phyloP scores from a whole-genome alignment of 1,140 invertebrate species.

The Drosophila melanogaster region DNA sequence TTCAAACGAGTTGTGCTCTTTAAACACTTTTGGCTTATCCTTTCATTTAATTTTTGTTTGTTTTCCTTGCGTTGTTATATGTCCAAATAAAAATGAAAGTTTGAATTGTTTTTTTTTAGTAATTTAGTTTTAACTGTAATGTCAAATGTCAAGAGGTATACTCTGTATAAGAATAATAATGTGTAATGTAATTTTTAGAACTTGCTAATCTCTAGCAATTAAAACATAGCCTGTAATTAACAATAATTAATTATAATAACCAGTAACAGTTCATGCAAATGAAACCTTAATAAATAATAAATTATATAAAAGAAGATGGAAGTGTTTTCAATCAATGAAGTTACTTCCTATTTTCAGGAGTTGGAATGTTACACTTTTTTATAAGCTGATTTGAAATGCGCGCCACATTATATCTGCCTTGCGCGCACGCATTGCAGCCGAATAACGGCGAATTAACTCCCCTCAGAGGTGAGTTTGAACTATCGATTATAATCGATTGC shows the following conservation, averaged over 20 bases:
- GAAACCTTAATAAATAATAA: conserved; percentile 40
- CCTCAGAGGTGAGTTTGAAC: too few relatives aligned
- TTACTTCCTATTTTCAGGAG: too few relatives aligned
- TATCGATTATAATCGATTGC: too few relatives aligned
- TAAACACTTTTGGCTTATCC: conserved; percentile 66
- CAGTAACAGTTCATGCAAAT: conserved; percentile 33
- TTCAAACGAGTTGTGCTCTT: conserved; percentile 71
- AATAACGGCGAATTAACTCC: background rate
- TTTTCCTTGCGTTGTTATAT: conserved; percentile 35
- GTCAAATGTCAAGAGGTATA: conserved; percentile 36
- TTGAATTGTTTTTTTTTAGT: conserved; percentile 3
- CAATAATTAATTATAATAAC: conserved; percentile 66
- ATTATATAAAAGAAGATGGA: conserved; percentile 21
- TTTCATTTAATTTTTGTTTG: conserved; percentile 14
- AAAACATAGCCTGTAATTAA: conserved; percentile 68
- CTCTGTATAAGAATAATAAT: conserved; percentile 46
- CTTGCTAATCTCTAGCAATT: conserved; percentile 58
- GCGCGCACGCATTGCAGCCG: background rate
- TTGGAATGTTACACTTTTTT: background rate
- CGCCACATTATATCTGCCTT: background rate
- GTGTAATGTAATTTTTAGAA: conserved; percentile 62
- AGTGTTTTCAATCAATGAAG: background rate
- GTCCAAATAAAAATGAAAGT: background rate
- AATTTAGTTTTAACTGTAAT: conserved; percentile 28
- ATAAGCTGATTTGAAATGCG: background rate